phyloP scores from a whole-genome alignment of 1,140 invertebrate species.

The Trypoxylus dichotomus region DNA sequence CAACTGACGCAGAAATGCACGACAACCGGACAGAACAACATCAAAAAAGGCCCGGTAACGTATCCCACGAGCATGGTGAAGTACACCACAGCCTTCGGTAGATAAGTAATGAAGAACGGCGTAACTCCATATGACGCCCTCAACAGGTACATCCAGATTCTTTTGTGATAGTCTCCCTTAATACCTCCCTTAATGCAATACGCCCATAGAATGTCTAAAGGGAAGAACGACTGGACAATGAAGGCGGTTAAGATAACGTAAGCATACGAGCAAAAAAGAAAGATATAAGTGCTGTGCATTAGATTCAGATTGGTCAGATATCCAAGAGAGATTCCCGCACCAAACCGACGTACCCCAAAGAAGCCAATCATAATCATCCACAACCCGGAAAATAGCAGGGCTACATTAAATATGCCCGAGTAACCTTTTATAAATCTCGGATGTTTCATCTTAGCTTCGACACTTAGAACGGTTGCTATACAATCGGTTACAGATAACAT shows the following conservation, averaged over 20 bases:
- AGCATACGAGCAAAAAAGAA: background rate
- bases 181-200: background rate
- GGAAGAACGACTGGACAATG: background rate
- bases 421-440: background rate
- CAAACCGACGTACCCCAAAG: background rate
- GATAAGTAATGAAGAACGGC: background rate
- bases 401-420: background rate
- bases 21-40: background rate
- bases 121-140: background rate
- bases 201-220: background rate
- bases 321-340: background rate
- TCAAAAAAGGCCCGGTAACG: background rate
- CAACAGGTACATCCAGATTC: background rate
- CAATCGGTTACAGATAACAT: background rate
- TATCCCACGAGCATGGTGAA: background rate
- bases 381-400: background rate
- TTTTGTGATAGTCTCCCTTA: background rate
- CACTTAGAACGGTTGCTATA: background rate
- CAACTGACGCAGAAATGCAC: background rate
- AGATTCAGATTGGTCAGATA: background rate
- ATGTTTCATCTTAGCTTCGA: constrained; percentile 2
- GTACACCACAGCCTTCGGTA: background rate
- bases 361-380: background rate
- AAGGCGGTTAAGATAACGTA: background rate
- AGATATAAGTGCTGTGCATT: background rate